Evolutionary conservation across 1,140 invertebrate species (phyloP), one percentile per base, ranked within the genome.

Genomic region (Pectinophora gossypiella): DNA sequence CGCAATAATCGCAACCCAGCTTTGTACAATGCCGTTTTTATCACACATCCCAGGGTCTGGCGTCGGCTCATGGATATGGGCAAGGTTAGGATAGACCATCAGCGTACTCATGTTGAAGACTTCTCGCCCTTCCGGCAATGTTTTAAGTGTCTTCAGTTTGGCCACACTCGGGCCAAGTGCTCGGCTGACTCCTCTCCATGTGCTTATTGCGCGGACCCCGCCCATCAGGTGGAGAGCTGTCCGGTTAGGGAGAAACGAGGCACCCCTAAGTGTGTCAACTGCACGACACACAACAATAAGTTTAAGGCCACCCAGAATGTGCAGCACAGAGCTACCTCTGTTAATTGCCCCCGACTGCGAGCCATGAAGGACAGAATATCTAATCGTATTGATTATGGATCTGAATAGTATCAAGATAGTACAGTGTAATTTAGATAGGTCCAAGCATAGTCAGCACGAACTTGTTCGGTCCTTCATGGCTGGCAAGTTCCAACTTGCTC

Each of bases 41-140:
- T n/a, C 2, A 19, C 15, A 0, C 2, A 20, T 3, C 38, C 48
- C 3, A 19, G 13, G 12, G 48, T 40, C 10, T 40, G 18, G 6
- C 12, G 12, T 2, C 6, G 4, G 2, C 19, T 40, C 2, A 23
- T 22, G 4, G 13, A 19, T 4, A 4, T 22, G 9, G 18, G 5
- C 3, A 12, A 35, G 5, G 16, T 50, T 15, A n/a, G 18, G 10
- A 12, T 50, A 3, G 35, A 40, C 10, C 18, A 40, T 21, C 48
- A 50, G 27, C 18, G 48, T 32, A 35, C 40, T 6, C 48, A 42
- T 19, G 36, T 16, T 7, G 48, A 50, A 35, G 19, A 38, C 5
- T 50, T 50, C 19, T 50, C 48, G 3, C 36, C 35, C 9, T 42
- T 50, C n/a, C 19, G 38, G 2, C 48, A 40, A 23, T 50, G 48